Conservation (phyloP, 2,113 vertebrate genomes). For the Stigmatopora nigra region DNA sequence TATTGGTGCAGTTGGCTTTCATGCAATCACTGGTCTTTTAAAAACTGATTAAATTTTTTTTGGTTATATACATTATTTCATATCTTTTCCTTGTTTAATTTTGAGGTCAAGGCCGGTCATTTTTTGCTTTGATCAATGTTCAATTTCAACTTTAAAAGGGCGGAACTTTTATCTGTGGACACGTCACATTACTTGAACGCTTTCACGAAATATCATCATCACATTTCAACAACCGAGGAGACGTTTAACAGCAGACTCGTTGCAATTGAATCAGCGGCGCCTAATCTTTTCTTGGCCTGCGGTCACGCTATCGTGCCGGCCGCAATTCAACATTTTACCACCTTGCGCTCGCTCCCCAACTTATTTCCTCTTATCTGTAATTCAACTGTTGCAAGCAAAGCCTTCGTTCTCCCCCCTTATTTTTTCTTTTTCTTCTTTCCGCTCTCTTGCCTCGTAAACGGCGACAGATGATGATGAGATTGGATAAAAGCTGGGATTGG, state of each 20-base stretch:
- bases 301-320: neutral
- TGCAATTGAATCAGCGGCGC: neutral
- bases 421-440: neutral
- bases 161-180: neutral
- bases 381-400: neutral
- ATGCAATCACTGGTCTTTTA: neutral
- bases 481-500: neutral
- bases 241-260: neutral
- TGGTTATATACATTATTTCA: neutral
- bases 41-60: neutral
- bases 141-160: neutral
- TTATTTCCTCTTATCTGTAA: neutral
- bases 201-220: neutral
- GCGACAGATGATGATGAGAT: neutral
- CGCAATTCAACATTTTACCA: neutral
- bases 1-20: neutral
- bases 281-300: neutral
- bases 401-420: neutral
- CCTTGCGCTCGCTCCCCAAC: neutral
- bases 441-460: neutral
- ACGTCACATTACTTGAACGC: neutral
- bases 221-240: neutral
- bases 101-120: neutral
- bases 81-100: neutral
- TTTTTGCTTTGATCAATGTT: neutral